Percentiles rank a stretch among this genome's conserved stretches.
Conservation (phyloP, 2,797 vertebrate genomes). For the Nannoperca australis region DNA sequence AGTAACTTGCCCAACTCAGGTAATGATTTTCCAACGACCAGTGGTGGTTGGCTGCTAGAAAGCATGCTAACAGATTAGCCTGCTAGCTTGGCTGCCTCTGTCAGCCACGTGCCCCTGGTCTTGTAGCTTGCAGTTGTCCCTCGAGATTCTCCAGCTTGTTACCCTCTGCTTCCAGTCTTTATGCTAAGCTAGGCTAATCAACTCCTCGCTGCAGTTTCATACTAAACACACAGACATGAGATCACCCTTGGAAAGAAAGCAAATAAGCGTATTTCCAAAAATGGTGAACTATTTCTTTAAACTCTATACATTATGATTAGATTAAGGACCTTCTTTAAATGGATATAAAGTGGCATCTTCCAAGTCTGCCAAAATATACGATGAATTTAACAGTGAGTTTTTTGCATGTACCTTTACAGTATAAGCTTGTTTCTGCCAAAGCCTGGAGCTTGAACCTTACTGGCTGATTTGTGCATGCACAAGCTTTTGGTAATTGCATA, state of each 20-base stretch:
- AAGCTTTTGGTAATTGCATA: constrained; percentile 66
- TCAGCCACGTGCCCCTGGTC: not conserved
- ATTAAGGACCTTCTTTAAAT: constrained; percentile 63
- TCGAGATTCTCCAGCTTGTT: not conserved
- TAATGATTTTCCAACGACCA: not conserved
- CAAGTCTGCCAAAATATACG: constrained; percentile 45
- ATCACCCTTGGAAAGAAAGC: constrained; percentile 11
- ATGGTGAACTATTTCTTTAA: constrained; percentile 33
- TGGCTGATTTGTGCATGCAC: constrained; percentile 77
- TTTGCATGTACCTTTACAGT: constrained; percentile 81
- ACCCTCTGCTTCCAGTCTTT: not conserved
- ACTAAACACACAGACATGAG: not conserved
- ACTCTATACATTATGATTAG: constrained; percentile 43
- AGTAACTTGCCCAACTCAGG: not conserved
- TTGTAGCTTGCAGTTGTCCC: not conserved
- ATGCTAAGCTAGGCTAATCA: constrained; percentile 25
- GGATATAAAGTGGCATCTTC: constrained; percentile 49
- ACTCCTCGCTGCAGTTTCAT: not conserved
- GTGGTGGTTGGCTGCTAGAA: not conserved
- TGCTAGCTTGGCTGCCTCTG: not conserved
- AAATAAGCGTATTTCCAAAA: constrained; percentile 26
- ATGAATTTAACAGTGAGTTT: constrained; percentile 50
- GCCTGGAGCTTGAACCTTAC: constrained; percentile 69
- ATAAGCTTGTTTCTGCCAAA: constrained; percentile 73
- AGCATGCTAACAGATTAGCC: not conserved